Conservation (phyloP, 2,797 vertebrate genomes). For the Anabas testudineus region DNA sequence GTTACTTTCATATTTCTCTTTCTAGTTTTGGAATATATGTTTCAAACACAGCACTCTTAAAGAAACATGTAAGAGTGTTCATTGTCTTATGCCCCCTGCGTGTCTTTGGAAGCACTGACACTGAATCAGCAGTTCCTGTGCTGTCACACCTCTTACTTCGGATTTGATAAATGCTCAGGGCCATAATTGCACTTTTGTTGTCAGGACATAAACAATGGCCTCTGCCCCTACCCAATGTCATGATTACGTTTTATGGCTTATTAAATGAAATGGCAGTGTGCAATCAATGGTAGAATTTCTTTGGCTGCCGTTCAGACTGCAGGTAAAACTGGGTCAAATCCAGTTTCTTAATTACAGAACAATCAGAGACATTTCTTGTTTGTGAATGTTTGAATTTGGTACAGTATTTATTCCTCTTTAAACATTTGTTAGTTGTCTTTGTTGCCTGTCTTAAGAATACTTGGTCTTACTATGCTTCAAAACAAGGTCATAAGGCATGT, state of each 20-base stretch:
- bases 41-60: not conserved
- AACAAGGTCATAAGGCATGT: no score
- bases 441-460: no score
- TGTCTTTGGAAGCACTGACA: conserved; percentile 1
- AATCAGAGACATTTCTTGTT: no score
- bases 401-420: no score
- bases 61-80: not conserved
- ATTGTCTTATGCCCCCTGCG: not conserved
- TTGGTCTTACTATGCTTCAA: no score
- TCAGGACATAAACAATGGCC: conserved; percentile 35
- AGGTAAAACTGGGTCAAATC: not conserved
- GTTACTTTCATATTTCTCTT: not conserved
- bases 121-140: conserved; percentile 12
- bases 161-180: conserved; percentile 34
- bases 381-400: no score
- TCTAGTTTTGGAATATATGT: no score
- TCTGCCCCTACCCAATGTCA: conserved; percentile 23
- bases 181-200: conserved; percentile 31
- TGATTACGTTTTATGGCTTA: conserved; percentile 29
- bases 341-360: no score
- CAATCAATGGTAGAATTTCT: not conserved
- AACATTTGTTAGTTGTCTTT: no score
- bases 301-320: conserved; percentile 14
- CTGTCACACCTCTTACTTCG: conserved; percentile 19
- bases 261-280: conserved; percentile 11